These are phyloP conservation scores for Osmerus mordax DNA, from an alignment of 2,113 vertebrate species.

Conservation along the genomic window DNA sequence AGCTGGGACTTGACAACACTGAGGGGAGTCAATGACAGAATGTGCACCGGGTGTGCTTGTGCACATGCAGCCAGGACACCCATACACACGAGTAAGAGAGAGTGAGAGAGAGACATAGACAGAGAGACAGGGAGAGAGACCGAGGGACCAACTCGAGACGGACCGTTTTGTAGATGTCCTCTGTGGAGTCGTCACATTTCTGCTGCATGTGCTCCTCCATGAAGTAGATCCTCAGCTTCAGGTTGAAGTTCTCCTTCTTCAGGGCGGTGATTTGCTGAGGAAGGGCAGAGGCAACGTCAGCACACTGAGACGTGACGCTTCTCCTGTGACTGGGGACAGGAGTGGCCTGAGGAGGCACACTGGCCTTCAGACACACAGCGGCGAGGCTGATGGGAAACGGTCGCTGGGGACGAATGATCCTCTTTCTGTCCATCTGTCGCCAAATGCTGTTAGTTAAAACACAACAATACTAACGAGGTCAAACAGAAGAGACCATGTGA, in stretches of 20 bases:
- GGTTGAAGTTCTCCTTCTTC: conserved; percentile 98
- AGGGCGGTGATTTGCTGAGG: conserved; percentile 91
- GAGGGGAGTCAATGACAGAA: too few species aligned
- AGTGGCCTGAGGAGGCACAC: background rate
- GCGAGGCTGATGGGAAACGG: background rate
- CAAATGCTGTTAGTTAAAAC: background rate
- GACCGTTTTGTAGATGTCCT: conserved; percentile 90
- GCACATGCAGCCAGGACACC: conserved; percentile 11
- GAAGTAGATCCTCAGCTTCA: conserved; percentile 98
- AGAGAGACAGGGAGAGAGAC: too few species aligned
- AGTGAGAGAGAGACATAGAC: background rate
- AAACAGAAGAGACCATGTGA: background rate
- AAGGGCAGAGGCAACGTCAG: background rate
- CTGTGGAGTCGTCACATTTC: conserved; percentile 86
- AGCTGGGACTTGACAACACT: too few species aligned
- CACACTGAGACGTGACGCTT: too few species aligned
- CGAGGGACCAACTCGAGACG: background rate
- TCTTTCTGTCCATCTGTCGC: background rate
- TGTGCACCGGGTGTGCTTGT: too few species aligned
- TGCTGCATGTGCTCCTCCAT: conserved; percentile 94
- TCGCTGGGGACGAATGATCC: background rate
- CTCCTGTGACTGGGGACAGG: background rate
- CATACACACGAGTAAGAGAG: conserved; percentile 5
- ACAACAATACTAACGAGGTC: background rate
- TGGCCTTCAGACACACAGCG: background rate